Evolutionary conservation across 1,140 invertebrate genomes (phyloP), one percentile per base, ranked within the genome.

Genomic region (Aphidius gifuensis): DNA sequence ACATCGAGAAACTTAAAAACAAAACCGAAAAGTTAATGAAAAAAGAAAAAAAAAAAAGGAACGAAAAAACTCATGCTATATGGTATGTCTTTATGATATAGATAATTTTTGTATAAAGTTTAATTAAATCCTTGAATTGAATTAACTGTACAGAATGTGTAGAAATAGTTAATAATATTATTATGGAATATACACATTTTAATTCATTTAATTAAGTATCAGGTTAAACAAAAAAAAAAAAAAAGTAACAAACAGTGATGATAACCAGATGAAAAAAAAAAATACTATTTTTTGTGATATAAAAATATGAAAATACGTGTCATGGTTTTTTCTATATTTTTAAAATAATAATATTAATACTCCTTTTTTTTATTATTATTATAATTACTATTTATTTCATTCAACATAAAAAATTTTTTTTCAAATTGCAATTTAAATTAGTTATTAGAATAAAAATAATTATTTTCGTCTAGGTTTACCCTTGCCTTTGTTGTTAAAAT

Each of bases 61-160:
- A 58, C 64, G 74, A 71, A 75, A 75, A 72, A 69, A 74, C 68
- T 76, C 79, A 77, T 80, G 78, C 78, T 79, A 79, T 80, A 76
- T 55, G 53, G 53, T 79, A 81, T 75, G 76, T 80, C 79, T 80
- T 81, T 80, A 80, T 42, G 43, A 55, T 38, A 62, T 80, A 80
- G 79, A 80, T 80, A 78, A 76, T 80, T 81, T 81, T 80, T 81
- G 80, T 81, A 80, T 81, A 81, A 81, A 80, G 78, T 80, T 79
- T 81, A 81, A 77, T 80, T 74, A 80, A 79, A 78, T 58, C 72
- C 75, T 75, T 81, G 11, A 42, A 55, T 42, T 38, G 43, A 55
- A 55, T 55, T 80, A 78, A 80, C 76, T 81, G 80, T 81, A 81
- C 80, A 81, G 80, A 81, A 80, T 81, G 78, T 81, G 80, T 81